Evolutionary conservation across 2,113 vertebrate species (phyloP).

Genomic region (Meleagris gallopavo): DNA sequence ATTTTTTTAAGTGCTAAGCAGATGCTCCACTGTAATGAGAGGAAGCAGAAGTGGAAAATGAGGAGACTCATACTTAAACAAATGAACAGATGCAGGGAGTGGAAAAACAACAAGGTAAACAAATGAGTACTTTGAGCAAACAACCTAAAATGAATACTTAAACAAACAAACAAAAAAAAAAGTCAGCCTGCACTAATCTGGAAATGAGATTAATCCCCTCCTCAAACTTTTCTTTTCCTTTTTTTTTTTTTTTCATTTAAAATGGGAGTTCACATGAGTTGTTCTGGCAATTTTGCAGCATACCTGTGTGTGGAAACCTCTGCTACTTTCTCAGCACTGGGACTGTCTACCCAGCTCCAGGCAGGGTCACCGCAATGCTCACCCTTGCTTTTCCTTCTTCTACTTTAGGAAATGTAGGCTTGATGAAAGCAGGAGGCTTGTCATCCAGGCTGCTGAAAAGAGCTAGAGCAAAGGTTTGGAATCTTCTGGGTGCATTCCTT

Average conservation of each 20-base stretch:
- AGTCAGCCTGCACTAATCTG: neutral
- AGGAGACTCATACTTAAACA: constrained; percentile 67
- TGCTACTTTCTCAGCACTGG: neutral
- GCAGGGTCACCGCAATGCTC: neutral
- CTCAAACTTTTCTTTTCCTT: neutral
- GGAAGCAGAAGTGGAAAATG: constrained; percentile 66
- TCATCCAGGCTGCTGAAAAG: neutral
- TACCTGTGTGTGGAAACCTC: neutral
- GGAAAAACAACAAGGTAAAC: constrained; percentile 72
- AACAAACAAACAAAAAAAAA: neutral
- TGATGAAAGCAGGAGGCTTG: neutral
- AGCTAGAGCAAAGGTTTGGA: neutral
- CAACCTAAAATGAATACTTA: constrained; percentile 41
- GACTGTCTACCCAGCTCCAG: neutral
- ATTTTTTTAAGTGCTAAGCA: constrained; percentile 60
- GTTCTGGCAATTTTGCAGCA: neutral
- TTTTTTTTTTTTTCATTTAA: neutral
- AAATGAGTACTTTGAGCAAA: constrained; percentile 69
- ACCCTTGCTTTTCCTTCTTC: neutral
- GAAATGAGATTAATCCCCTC: neutral
- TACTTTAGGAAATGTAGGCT: neutral
- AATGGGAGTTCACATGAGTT: neutral
- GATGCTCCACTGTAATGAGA: constrained; percentile 72
- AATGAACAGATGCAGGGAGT: constrained; percentile 75
- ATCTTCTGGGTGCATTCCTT: neutral